phyloP scores from a whole-genome alignment of 92 coral and sea anemone species.

The Phenganax marumi region DNA sequence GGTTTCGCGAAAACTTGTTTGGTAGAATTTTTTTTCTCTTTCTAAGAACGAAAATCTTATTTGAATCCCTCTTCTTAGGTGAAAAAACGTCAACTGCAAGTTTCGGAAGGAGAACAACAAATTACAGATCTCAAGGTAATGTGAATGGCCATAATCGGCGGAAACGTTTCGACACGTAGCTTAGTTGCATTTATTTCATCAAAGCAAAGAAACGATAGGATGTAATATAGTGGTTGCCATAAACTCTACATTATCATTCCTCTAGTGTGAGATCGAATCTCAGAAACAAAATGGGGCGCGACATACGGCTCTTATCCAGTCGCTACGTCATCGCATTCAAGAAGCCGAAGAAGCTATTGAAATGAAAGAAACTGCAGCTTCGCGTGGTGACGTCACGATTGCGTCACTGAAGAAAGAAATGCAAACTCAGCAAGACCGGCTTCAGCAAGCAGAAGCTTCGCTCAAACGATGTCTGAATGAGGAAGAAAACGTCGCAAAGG shows the following conservation, averaged over 20 bases:
- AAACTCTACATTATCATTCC: background rate
- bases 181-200: too few relatives aligned
- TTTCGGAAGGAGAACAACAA: constrained; percentile 82
- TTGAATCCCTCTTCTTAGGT: constrained; percentile 39
- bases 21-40: background rate
- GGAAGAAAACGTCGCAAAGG: constrained; percentile 79
- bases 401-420: constrained; percentile 79
- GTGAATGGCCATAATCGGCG: background rate
- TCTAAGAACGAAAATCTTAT: background rate
- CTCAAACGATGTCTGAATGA: constrained; percentile 80
- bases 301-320: constrained; percentile 80
- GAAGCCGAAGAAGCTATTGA: constrained; percentile 90
- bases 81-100: constrained; percentile 64
- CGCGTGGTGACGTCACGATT: constrained; percentile 89
- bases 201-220: too few relatives aligned
- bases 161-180: too few relatives aligned
- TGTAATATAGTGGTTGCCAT: background rate
- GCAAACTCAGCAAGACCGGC: constrained; percentile 80
- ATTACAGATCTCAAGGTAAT: constrained; percentile 85
- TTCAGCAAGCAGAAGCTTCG: constrained; percentile 85
- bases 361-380: constrained; percentile 77
- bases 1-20: constrained; percentile 43
- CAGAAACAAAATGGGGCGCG: constrained; percentile 93
- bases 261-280: constrained; percentile 95
- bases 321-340: constrained; percentile 87